Evolutionary conservation across 2,888 invertebrate genomes (phyloP).

Genomic region (Tiliacea citrago): DNA sequence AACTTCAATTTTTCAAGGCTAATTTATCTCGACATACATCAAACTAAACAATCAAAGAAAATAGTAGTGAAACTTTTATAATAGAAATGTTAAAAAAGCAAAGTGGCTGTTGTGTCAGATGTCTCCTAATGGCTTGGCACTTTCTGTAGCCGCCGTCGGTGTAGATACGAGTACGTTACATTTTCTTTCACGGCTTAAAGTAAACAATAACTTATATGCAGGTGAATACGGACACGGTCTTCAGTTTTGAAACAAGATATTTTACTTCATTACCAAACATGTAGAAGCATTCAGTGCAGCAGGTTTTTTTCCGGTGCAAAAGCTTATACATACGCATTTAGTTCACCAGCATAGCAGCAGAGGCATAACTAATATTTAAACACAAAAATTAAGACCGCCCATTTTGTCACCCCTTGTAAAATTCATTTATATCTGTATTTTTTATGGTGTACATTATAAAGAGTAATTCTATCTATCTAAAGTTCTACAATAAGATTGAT

Average conservation of each 20-base stretch:
- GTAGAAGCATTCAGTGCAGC: background rate
- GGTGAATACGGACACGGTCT: constrained; percentile 1
- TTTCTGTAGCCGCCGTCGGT: constrained; percentile 37
- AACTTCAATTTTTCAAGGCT: background rate
- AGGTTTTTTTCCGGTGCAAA: background rate
- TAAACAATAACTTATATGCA: constrained; percentile 17
- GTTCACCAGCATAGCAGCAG: background rate
- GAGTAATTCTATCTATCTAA: no score
- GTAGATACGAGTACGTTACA: constrained; percentile 40
- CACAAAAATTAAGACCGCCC: background rate
- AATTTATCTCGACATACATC: background rate
- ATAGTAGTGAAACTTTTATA: constrained; percentile 19
- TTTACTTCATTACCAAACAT: background rate
- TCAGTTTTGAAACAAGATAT: background rate
- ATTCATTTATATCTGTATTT: no score
- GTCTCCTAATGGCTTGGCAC: constrained; percentile 57
- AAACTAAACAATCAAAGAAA: background rate
- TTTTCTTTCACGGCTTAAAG: constrained; percentile 48
- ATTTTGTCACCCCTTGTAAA: no score
- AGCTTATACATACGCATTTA: no score
- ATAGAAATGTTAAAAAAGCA: constrained; percentile 38
- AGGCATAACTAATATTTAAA: background rate
- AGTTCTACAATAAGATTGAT: background rate
- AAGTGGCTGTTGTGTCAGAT: constrained; percentile 56
- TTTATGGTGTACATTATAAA: background rate